Base-by-base conservation (phyloP, 2,113 vertebrate species). In the Anhinga rufa region DNA sequence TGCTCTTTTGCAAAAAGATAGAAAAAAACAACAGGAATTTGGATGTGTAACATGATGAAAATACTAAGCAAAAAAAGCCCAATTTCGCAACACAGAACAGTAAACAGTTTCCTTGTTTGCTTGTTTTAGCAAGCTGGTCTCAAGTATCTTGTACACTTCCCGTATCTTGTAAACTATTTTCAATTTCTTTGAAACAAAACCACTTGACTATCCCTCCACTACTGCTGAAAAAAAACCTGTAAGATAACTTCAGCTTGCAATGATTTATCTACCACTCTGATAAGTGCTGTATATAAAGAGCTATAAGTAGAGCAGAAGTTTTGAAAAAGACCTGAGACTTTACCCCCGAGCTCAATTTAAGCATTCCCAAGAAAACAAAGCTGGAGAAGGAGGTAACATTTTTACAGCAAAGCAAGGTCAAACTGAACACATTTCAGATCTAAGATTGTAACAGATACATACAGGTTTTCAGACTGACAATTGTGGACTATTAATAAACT, bases 401-500 rank as follows among this genome's bases (percentile, higher is more conserved):
- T 91, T 87, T 54, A 65, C 62, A 70, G 75, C 62, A 66, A 40
- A 84, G 44, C 69, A 91, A 75, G 55, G 83, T 85, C 91, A 92
- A 88, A 88, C 40, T 49, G 46, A 93, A 66, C 14, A 15, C 42
- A 74, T 74, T 86, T 92, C 62, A 78, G 26, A 86, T 40, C 64
- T 76, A 70, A 82, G 72, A 86, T 3, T 64, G 76, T 78, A 96
- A 96, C 2, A 89, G 70, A 93, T 80, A 91, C 57, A 75, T 26
- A 87, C 66, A 94, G 90, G 92, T 96, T 94, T 94, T 84, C 86
- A 93, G 74, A 85, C 54, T 75, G 87, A 95, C 88, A 91, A 92
- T 91, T 91, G 95, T 58, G 46, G 60, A 88, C 90, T 96, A 94
- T 92, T 91, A 94, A 97, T 94, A 94, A 93, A 84, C 74, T 44